Percentiles rank a stretch among this genome's conserved stretches.
These are phyloP conservation scores for Pandemis cinnamomeana DNA, from an alignment of 2,888 invertebrate species.

Conservation along the genomic window DNA sequence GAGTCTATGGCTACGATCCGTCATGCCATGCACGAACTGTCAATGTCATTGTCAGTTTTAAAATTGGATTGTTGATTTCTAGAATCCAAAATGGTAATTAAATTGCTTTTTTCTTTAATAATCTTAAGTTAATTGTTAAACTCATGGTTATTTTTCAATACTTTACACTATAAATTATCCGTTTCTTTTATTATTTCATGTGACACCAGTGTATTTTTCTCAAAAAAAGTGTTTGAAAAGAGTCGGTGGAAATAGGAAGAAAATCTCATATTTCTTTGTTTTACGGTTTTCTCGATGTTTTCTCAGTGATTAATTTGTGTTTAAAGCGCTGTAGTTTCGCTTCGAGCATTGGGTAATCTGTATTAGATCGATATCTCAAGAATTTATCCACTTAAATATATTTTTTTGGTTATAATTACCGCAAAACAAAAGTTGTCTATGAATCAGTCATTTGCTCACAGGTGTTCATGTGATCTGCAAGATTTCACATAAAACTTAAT, in stretches of 20 bases:
- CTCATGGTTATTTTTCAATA: slow-evolving; percentile 5
- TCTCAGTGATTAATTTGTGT: slow-evolving; percentile 15
- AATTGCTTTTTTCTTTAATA: slow-evolving; percentile 60
- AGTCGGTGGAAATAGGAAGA: slow-evolving; percentile 46
- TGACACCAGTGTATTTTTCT: slow-evolving; percentile 49
- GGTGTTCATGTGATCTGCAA: slow-evolving; percentile 61
- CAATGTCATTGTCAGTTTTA: slow-evolving; percentile 49
- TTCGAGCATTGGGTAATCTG: not conserved
- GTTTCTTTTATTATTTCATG: slow-evolving; percentile 56
- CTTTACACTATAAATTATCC: slow-evolving; percentile 45
- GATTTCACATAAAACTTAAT: slow-evolving; percentile 48
- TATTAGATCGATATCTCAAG: not conserved
- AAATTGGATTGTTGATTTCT: slow-evolving; percentile 42
- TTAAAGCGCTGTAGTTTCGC: not conserved
- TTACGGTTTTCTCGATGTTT: slow-evolving; percentile 24
- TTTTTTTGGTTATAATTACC: slow-evolving; percentile 24
- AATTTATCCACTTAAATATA: not conserved
- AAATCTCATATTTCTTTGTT: slow-evolving; percentile 39
- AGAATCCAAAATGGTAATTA: slow-evolving; percentile 74
- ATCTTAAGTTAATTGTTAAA: slow-evolving; percentile 53
- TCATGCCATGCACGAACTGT: not conserved
- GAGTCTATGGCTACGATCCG: not conserved
- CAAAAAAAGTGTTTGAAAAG: slow-evolving; percentile 49
- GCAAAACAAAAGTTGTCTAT: slow-evolving; percentile 52
- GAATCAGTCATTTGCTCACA: slow-evolving; percentile 48